Evolutionary conservation across 2,888 invertebrate genomes (phyloP), one percentile per base, ranked within the genome.

Genomic region (Tinea trinotella): DNA sequence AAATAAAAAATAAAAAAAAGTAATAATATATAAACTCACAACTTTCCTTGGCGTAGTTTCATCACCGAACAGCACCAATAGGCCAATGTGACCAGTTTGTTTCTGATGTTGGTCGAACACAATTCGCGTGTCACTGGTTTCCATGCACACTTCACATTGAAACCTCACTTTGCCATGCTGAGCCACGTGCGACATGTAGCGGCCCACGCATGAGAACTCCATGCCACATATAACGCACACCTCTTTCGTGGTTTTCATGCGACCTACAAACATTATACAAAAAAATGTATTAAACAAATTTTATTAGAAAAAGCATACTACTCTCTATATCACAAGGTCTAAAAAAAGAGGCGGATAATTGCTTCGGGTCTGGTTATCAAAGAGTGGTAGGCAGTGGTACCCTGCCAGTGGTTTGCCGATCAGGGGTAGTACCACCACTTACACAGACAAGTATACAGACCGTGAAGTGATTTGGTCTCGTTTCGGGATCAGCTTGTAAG

Each of bases 141-240:
- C 69, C 9, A 71, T 68, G 63, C 91, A 91, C 55, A 79, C 70
- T 1, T 59, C 68, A 69, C 92, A 92, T 62, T 88, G 88, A 67
- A 88, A 91, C 53, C 78, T 74, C 12, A 89, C 86, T 12, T 87
- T 87, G 56, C 90, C 90, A 68, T 92, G 92, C 52, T 82, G 83
- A 46, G 88, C 86, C 55, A 89, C 78, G 64, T 91, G 90, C 3
- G 88, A 78, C 74, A 88, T 82, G 66, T 88, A 88, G 4, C 81
- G 74, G 0, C 78, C 75, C n/a, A 76, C 70, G 57, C 77, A 79
- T 1, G 72, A 68, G 65, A 88, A 88, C 60, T 71, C 68, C 64
- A 75, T 66, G 52, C 82, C 82, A 59, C 88, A 88, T 24, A 86
- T 77, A 10, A 79, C 77, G 60, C 88, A 88, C 20, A 71, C 68